Evolutionary conservation across 2,888 invertebrate species (phyloP).

Genomic region (Ophioninae sp.): DNA sequence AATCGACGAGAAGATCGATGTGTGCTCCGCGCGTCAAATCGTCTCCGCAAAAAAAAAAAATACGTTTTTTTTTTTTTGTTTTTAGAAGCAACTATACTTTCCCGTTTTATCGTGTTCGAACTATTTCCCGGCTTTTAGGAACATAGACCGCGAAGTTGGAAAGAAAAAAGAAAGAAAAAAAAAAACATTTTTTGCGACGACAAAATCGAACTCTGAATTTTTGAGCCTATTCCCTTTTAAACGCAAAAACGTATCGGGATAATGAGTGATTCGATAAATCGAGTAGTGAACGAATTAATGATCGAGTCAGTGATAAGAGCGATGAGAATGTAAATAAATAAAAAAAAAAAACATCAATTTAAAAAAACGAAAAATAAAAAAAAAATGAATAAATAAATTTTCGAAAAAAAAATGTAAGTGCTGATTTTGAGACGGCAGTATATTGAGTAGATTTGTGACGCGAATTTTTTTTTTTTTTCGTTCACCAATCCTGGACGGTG

Average conservation of each 20-base stretch:
- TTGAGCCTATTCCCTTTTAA: background rate
- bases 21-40: slow-evolving; percentile 58
- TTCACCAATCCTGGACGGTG: slow-evolving; percentile 44
- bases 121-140: slow-evolving; percentile 10
- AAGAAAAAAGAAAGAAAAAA: background rate
- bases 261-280: background rate
- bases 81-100: slow-evolving; percentile 25
- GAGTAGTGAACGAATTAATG: background rate
- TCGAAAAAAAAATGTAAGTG: background rate
- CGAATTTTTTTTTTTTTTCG: slow-evolving; percentile 3
- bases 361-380: background rate
- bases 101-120: slow-evolving; percentile 2
- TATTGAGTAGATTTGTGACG: slow-evolving; percentile 29
- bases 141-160: background rate
- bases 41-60: slow-evolving; percentile 44
- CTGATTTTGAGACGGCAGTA: slow-evolving; percentile 24
- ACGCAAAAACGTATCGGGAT: background rate
- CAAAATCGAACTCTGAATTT: background rate
- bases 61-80: background rate
- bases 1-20: slow-evolving; percentile 54
- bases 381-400: slow-evolving; percentile 11
- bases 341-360: background rate
- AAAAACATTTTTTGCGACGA: background rate
- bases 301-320: background rate
- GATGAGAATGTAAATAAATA: background rate